Percentiles rank a stretch among this genome's conserved stretches.
phyloP scores from a whole-genome alignment of 2,113 vertebrate species.

The Xiphias gladius region DNA sequence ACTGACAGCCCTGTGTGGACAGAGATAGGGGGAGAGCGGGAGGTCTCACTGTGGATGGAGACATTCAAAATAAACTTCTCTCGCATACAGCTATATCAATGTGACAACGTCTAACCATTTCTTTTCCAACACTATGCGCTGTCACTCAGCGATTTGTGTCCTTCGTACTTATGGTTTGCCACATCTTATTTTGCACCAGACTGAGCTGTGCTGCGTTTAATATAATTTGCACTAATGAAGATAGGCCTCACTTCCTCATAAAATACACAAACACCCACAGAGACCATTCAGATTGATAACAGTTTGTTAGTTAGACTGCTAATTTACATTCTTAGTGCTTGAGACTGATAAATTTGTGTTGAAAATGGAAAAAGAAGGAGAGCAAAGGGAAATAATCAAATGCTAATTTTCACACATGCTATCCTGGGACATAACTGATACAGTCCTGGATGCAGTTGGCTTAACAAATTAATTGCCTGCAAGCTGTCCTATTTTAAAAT shows the following conservation, averaged over 20 bases:
- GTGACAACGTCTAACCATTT: constrained; percentile 22
- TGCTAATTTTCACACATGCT: constrained; percentile 57
- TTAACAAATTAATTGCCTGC: constrained; percentile 45
- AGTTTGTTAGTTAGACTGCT: constrained; percentile 56
- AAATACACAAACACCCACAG: constrained; percentile 38
- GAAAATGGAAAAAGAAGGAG: constrained; percentile 46
- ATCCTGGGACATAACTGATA: constrained; percentile 46
- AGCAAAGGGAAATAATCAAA: constrained; percentile 63
- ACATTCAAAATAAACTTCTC: constrained; percentile 45
- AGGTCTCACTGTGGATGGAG: constrained; percentile 53
- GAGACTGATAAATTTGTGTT: constrained; percentile 35
- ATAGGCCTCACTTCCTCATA: background rate
- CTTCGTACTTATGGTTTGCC: background rate
- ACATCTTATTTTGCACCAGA: constrained; percentile 24
- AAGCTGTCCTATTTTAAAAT: constrained; percentile 21
- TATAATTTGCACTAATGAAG: constrained; percentile 40
- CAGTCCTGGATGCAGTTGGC: constrained; percentile 37
- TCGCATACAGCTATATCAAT: constrained; percentile 33
- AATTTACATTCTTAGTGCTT: constrained; percentile 55
- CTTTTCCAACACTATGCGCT: background rate
- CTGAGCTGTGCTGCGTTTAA: constrained; percentile 9
- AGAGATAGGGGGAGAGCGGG: constrained; percentile 35
- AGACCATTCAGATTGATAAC: constrained; percentile 47
- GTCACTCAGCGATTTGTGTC: constrained; percentile 1
- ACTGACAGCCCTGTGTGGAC: constrained; percentile 50